These are phyloP conservation scores for Platysternon megacephalum DNA, from an alignment of 2,113 vertebrate species.

Conservation along the genomic window DNA sequence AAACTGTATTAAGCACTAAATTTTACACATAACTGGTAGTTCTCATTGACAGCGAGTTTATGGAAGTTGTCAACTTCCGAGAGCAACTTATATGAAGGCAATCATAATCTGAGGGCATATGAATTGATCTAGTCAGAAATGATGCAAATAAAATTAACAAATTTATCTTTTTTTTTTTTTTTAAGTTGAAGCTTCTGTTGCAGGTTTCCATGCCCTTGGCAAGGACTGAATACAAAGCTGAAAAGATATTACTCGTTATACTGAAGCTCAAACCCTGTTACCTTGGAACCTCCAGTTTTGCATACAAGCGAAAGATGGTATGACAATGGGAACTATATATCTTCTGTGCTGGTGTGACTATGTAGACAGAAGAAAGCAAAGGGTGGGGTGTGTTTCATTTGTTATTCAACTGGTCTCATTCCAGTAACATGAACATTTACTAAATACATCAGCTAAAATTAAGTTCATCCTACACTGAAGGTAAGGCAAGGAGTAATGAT, in stretches of 20 bases:
- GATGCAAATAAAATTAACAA: slow-evolving; percentile 71
- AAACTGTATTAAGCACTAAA: slow-evolving; percentile 78
- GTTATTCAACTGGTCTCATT: slow-evolving; percentile 63
- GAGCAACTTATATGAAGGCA: slow-evolving; percentile 68
- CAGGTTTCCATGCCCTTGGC: slow-evolving; percentile 24
- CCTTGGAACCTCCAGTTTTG: slow-evolving; percentile 59
- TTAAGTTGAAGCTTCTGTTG: slow-evolving; percentile 29
- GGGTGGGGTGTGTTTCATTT: slow-evolving; percentile 58
- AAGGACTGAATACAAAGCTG: slow-evolving; percentile 41
- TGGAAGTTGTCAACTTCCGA: slow-evolving; percentile 73
- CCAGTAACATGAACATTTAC: slow-evolving; percentile 61
- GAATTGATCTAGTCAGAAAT: slow-evolving; percentile 72
- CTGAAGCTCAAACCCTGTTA: slow-evolving; percentile 50
- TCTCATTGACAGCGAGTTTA: slow-evolving; percentile 75
- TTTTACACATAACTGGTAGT: slow-evolving; percentile 75
- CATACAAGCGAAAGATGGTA: slow-evolving; percentile 60
- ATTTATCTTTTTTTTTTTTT: slow-evolving; percentile 55
- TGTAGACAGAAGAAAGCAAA: slow-evolving; percentile 31
- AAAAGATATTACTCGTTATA: slow-evolving; percentile 44
- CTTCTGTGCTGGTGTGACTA: slow-evolving; percentile 65
- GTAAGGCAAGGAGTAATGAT: neutral
- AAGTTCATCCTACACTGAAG: slow-evolving; percentile 14
- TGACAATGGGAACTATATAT: slow-evolving; percentile 70
- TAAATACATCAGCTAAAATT: slow-evolving; percentile 62
- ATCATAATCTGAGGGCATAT: slow-evolving; percentile 60